Conservation (phyloP, 2,797 vertebrate genomes). For the Tauraco hartlaubi region DNA sequence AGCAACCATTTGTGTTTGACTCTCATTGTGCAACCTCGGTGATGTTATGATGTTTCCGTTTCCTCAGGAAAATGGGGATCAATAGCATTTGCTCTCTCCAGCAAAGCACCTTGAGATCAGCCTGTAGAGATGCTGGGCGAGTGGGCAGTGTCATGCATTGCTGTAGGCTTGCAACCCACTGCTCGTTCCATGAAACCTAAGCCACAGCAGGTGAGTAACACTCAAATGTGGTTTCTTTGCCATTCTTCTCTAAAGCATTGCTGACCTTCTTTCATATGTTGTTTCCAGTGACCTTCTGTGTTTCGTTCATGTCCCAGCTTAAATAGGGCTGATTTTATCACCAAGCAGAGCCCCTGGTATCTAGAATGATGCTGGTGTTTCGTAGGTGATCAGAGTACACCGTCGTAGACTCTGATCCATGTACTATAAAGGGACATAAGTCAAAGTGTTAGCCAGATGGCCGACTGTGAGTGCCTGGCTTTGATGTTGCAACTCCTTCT, state of each 20-base stretch:
- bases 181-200: not conserved
- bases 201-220: not conserved
- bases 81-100: not conserved
- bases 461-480: not conserved
- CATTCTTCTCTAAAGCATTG: not conserved
- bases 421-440: not conserved
- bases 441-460: constrained; percentile 18
- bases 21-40: not conserved
- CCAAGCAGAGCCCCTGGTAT: not conserved
- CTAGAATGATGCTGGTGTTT: not conserved
- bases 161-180: not conserved
- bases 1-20: not conserved
- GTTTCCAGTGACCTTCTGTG: not conserved
- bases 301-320: not conserved
- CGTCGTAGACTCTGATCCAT: not conserved
- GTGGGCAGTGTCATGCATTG: too few relatives aligned
- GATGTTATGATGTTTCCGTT: fast-evolving
- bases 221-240: not conserved
- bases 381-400: not conserved
- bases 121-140: not conserved
- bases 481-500: constrained; percentile 48
- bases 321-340: not conserved
- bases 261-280: not conserved
- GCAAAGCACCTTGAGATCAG: not conserved
- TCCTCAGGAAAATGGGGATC: not conserved